Evolutionary conservation across 1,140 invertebrate genomes (phyloP).

Genomic region (Meloidogyne hapla): DNA sequence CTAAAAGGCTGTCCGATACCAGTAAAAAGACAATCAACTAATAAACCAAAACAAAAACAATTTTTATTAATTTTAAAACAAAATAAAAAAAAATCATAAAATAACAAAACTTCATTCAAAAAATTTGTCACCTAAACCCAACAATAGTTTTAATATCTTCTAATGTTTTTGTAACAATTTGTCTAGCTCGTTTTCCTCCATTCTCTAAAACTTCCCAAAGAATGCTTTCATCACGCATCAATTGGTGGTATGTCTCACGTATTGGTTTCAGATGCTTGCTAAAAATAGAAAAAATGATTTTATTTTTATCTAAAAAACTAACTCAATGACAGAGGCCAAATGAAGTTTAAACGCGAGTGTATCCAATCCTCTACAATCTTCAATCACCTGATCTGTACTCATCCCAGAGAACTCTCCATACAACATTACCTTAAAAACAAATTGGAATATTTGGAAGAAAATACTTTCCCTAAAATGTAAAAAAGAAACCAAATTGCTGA

Average conservation of each 20-base stretch:
- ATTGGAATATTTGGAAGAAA: not conserved
- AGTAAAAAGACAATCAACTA: too few relatives aligned
- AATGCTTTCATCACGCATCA: not conserved
- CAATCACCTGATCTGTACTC: constrained; percentile 25
- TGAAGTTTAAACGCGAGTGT: constrained; percentile 39
- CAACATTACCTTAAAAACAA: constrained; percentile 29
- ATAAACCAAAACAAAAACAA: too few relatives aligned
- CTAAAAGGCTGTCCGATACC: too few relatives aligned
- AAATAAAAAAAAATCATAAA: too few relatives aligned
- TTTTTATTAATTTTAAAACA: too few relatives aligned
- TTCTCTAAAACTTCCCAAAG: not conserved
- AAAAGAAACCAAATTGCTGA: constrained; percentile 41
- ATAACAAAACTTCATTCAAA: too few relatives aligned
- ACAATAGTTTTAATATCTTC: constrained; percentile 42
- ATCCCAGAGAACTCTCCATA: constrained; percentile 29
- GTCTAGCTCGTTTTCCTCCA: not conserved
- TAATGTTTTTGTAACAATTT: constrained; percentile 29
- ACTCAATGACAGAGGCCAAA: constrained; percentile 12
- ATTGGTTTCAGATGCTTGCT: constrained; percentile 15
- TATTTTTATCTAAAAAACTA: not conserved
- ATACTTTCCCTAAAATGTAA: not conserved
- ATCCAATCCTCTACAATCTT: constrained; percentile 31
- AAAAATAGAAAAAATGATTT: not conserved
- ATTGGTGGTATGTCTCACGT: not conserved
- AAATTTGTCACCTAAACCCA: constrained; percentile 37